Base-by-base conservation (phyloP, 2,888 invertebrate species). In the Peribatodes rhomboidaria region DNA sequence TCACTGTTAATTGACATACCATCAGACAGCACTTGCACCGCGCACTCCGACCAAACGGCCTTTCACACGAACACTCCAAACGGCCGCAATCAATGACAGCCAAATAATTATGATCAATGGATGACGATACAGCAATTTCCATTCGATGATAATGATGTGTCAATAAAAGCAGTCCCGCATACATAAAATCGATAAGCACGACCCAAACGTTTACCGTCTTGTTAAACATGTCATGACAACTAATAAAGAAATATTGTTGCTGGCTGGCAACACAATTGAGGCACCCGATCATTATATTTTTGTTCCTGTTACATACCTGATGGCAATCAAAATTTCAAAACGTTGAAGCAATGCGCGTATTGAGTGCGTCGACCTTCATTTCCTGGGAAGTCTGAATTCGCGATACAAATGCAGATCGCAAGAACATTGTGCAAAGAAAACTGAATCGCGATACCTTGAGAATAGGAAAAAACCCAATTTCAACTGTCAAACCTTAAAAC, bases 61-160 rank as follows among this genome's bases (percentile, higher is more conserved):
- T 54, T 62, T 64, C 65, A 61, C 64, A 62, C 59, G 68, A 46
- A 39, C 60, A 58, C 67, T 71, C 56, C 59, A 59, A 66, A 60
- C 66, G 62, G 55, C 66, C 68, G 73, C 80, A 81, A 81, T 78
- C 79, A 82, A 77, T 83, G 83, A 86, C 84, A 84, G 79, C 80
- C 78, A 82, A 85, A 85, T 84, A 81, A 83, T 84, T 77, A 83
- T 83, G 75, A 82, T 82, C 82, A 83, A 81, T 83, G 81, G 79
- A 80, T 77, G 80, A 80, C 84, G 79, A 83, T 81, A 82, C 76
- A 83, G 76, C 82, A 83, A 85, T 86, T n/a, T 82, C 78, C 73
- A 70, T 80, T 82, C 87, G 86, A 89, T 87, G 83, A 84, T 80
- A 86, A 89, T 87, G 83, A 85, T 79, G 76, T 80, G 78, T 79